Evolutionary conservation across 2,113 vertebrate genomes (phyloP), one percentile per base, ranked within the genome.

Genomic region (Microcebus griseorufus): DNA sequence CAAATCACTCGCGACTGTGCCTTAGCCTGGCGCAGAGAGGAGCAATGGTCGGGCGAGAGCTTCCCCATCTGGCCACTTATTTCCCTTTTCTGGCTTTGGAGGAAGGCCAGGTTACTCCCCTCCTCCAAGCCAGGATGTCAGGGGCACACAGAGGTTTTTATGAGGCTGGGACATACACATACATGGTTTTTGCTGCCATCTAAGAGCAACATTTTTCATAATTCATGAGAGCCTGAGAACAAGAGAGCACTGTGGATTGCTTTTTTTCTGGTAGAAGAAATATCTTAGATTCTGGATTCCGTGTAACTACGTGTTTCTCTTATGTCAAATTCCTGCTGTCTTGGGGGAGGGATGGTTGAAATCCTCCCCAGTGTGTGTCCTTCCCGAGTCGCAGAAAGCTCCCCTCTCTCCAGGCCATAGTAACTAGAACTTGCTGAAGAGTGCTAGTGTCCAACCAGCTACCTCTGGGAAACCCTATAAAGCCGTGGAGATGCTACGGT

Each of bases 21-120:
- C 62, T 92, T 37, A 12, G 93, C 86, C 88, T 72, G 92, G 95
- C 94, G 48, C 64, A 29, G 45, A 39, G 80, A 80, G 60, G 32
- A 84, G 51, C 83, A 85, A 85, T 76, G 62, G 76, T 95, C 9
- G 5, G 87, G 95, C 23, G 72, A 96, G 80, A 70, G 90, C 94
- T 72, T 95, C 55, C 75, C 88, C 94, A 93, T 95, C 97, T 95
- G 96, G 75, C 60, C 18, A 64, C 84, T 96, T 88, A 80, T 90
- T 93, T 96, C 83, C 88, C 96, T 91, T 79, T 75, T 86, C 76
- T 65, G 64, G 87, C 79, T 92, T 60, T 94, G 97, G 84, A 90
- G 93, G 39, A 83, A 87, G 83, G 89, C 75, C 67, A 81, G 9
- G 55, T 27, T 37, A 79, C 22, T 37, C 48, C 73, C 64, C 58